Conservation (phyloP, 2,888 invertebrate genomes). For the Mythimna albipuncta region DNA sequence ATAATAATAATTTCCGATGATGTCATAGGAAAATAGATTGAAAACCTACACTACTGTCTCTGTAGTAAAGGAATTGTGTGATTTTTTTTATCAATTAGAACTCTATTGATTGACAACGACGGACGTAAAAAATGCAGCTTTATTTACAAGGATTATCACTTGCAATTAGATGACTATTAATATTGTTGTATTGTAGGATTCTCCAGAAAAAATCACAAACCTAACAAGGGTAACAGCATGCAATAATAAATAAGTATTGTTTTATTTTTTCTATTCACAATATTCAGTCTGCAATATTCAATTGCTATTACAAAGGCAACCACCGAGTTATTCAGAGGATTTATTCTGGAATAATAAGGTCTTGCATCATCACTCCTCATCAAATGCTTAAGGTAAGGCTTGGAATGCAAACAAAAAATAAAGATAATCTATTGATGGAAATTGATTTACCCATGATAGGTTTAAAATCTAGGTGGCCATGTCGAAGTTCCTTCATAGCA, state of each 20-base stretch:
- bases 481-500: neutral
- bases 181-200: neutral
- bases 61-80: neutral
- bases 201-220: neutral
- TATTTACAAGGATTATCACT: conserved; percentile 5
- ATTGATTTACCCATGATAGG: neutral
- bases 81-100: neutral
- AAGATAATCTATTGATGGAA: neutral
- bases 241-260: neutral
- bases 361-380: neutral
- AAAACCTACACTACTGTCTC: conserved; percentile 2
- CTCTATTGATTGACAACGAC: neutral
- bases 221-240: neutral
- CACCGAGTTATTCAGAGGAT: neutral
- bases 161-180: neutral
- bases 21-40: conserved; percentile 27
- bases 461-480: neutral
- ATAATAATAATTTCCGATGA: conserved; percentile 19
- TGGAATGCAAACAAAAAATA: conserved; percentile 3
- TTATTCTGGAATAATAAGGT: neutral
- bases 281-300: neutral
- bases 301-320: neutral
- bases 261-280: neutral
- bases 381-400: conserved; percentile 1
- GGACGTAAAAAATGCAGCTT: conserved; percentile 1